Percentiles rank a stretch among this genome's conserved stretches.
These are phyloP conservation scores for Chymomyza procnemis DNA, from an alignment of 2,888 invertebrate genomes.

Conservation along the genomic window DNA sequence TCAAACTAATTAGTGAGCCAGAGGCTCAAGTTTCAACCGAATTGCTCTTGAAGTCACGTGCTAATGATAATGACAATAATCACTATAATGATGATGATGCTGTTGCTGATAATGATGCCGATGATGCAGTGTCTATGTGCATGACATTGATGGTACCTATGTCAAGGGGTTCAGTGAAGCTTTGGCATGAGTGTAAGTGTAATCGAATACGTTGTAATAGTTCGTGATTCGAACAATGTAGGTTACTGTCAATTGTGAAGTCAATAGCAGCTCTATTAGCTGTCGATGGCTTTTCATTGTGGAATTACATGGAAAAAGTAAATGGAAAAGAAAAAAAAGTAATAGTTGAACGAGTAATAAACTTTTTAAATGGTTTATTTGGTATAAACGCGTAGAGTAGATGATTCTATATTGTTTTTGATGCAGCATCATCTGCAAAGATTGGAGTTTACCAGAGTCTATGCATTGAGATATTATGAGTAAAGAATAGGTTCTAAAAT, in stretches of 20 bases:
- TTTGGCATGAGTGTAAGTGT: not conserved
- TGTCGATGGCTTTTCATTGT: not conserved
- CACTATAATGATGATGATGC: not conserved
- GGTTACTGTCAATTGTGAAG: not conserved
- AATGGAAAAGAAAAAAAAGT: not conserved
- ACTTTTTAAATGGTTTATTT: no score
- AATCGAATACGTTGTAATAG: conserved; percentile 39
- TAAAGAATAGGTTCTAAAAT: no score
- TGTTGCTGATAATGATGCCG: no score
- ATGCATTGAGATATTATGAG: no score
- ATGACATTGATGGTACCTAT: conserved; percentile 22
- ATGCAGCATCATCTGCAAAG: no score
- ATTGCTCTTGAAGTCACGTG: not conserved
- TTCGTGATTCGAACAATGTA: conserved; percentile 6
- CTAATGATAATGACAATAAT: conserved; percentile 1
- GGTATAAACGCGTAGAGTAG: no score
- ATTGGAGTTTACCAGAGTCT: no score
- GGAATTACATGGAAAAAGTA: not conserved
- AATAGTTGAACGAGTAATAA: no score
- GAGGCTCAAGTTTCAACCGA: not conserved
- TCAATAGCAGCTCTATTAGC: not conserved
- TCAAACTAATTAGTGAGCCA: conserved; percentile 54
- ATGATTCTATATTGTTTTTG: no score
- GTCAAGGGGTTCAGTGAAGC: conserved; percentile 26
- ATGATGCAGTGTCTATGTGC: not conserved